Evolutionary conservation across 2,797 vertebrate genomes (phyloP).

Genomic region (Sebastiscus albofasciatus): DNA sequence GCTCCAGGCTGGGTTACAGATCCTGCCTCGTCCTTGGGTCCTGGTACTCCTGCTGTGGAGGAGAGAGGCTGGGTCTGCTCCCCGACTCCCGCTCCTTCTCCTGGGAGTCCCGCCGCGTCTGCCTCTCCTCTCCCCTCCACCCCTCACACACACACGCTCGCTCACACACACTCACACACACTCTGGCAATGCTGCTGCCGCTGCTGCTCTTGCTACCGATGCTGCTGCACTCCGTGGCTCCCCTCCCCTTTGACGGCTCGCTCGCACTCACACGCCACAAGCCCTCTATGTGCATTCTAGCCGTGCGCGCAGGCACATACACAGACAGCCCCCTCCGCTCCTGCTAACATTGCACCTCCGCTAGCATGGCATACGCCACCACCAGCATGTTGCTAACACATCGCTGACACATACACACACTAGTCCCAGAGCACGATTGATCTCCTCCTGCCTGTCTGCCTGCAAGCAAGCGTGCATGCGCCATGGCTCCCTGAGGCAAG

Average conservation of each 20-base stretch:
- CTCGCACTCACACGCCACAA: slow-evolving; percentile 74
- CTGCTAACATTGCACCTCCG: slow-evolving; percentile 70
- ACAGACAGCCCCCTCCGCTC: slow-evolving; percentile 68
- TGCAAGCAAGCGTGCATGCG: slow-evolving; percentile 58
- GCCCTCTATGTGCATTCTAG: slow-evolving; percentile 75
- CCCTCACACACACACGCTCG: slow-evolving; percentile 61
- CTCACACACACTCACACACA: slow-evolving; percentile 68
- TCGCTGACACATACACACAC: slow-evolving; percentile 53
- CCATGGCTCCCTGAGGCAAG: slow-evolving; percentile 70
- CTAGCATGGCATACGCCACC: slow-evolving; percentile 65
- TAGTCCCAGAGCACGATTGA: slow-evolving; percentile 66
- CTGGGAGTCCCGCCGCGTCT: slow-evolving; percentile 76
- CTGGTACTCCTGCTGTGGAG: slow-evolving; percentile 72
- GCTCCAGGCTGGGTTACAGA: slow-evolving; percentile 64
- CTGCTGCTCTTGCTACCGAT: slow-evolving; percentile 27
- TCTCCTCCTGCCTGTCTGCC: slow-evolving; percentile 68
- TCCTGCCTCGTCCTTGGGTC: slow-evolving; percentile 67
- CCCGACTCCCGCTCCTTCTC: slow-evolving; percentile 78
- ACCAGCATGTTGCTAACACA: slow-evolving; percentile 71
- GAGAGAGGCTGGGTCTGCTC: slow-evolving; percentile 76
- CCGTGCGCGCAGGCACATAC: slow-evolving; percentile 65
- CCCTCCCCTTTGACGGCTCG: slow-evolving; percentile 76
- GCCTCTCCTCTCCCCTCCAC: slow-evolving; percentile 78
- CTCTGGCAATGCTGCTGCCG: slow-evolving; percentile 57
- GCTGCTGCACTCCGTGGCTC: slow-evolving; percentile 68